A percentile compares a stretch with the other conserved stretches of the same genome.
These are phyloP conservation scores for Callyntrura sp. DNA, from an alignment of 2,888 invertebrate species.

Conservation along the genomic window DNA sequence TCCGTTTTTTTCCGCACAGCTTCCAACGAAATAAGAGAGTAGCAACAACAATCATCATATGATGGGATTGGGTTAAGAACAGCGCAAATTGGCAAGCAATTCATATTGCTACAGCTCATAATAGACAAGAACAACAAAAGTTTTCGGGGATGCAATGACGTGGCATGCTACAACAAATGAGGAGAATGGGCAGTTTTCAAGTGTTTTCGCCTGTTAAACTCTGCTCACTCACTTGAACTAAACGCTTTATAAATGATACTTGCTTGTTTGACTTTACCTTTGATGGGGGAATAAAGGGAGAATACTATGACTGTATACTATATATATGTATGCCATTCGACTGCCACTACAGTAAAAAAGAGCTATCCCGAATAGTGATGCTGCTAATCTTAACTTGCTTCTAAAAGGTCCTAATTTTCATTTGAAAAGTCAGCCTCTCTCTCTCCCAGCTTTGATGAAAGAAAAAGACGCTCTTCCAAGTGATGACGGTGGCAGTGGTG, in stretches of 20 bases:
- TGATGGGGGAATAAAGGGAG: constrained; percentile 62
- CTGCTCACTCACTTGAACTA: constrained; percentile 53
- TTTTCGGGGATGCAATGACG: constrained; percentile 53
- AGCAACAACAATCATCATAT: constrained; percentile 65
- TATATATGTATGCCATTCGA: too few species aligned
- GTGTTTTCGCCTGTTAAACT: constrained; percentile 55
- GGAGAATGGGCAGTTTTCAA: constrained; percentile 48
- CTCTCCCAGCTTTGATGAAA: neutral
- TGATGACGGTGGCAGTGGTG: constrained; percentile 26
- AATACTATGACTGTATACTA: too few species aligned
- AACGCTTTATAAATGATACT: constrained; percentile 62
- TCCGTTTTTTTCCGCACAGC: too few species aligned
- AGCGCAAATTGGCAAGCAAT: constrained; percentile 72
- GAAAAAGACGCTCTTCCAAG: constrained; percentile 63
- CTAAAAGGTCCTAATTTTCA: constrained; percentile 67
- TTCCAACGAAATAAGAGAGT: neutral
- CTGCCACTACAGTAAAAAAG: too few species aligned
- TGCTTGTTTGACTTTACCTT: constrained; percentile 57
- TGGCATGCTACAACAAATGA: constrained; percentile 57
- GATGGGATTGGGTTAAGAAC: constrained; percentile 68
- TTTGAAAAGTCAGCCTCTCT: constrained; percentile 2
- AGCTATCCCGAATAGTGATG: neutral
- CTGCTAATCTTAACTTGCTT: constrained; percentile 64
- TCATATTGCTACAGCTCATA: constrained; percentile 61
- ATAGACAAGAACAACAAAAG: constrained; percentile 54